Percentiles rank a stretch among this genome's conserved stretches.
These are phyloP conservation scores for Drosophila carrolli DNA, from an alignment of 1,140 invertebrate species.

Conservation along the genomic window DNA sequence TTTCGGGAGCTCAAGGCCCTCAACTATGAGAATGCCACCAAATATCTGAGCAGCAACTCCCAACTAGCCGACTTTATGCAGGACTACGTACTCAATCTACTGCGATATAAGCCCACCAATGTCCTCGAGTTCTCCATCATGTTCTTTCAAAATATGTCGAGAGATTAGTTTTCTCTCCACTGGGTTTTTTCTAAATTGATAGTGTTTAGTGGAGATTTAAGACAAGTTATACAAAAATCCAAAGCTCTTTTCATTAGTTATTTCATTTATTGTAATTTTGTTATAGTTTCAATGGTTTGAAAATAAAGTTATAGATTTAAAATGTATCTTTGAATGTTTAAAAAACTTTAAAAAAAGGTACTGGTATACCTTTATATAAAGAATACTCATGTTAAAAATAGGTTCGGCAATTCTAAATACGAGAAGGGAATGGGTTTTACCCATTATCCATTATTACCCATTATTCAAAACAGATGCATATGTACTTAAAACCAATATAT, in stretches of 20 bases:
- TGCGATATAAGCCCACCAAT: slow-evolving; percentile 75
- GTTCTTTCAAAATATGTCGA: slow-evolving; percentile 73
- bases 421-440: no score
- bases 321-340: no score
- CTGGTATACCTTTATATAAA: no score
- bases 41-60: slow-evolving; percentile 55
- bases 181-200: neutral
- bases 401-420: no score
- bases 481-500: no score
- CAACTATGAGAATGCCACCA: slow-evolving; percentile 67
- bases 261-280: neutral
- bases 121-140: slow-evolving; percentile 75
- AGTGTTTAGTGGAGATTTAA: neutral
- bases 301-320: neutral
- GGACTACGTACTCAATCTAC: slow-evolving; percentile 68
- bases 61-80: slow-evolving; percentile 70
- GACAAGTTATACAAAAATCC: neutral
- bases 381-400: no score
- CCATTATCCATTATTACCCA: no score
- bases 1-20: slow-evolving; percentile 57
- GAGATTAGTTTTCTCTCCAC: no score
- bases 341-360: no score
- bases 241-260: neutral
- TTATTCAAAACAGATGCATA: no score
- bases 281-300: neutral